These are phyloP conservation scores for Tragopan temminckii DNA, from an alignment of 2,797 vertebrate genomes.

Conservation along the genomic window DNA sequence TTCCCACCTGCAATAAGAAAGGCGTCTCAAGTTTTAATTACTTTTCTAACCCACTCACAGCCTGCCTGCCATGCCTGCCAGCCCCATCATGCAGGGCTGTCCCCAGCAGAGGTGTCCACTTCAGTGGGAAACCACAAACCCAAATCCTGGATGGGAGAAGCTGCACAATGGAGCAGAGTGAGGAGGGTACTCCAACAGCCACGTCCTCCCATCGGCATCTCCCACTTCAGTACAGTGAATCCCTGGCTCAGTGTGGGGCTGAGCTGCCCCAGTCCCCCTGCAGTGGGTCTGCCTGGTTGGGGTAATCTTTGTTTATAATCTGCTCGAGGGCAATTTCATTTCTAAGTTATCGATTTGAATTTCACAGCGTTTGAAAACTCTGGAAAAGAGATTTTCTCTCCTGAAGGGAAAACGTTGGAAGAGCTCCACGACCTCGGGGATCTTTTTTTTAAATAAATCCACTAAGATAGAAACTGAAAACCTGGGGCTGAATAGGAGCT, in stretches of 20 bases:
- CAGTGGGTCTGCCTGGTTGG: fast-evolving
- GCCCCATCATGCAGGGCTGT: not conserved
- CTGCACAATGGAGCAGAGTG: not conserved
- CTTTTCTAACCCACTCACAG: not conserved
- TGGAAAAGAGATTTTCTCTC: not conserved
- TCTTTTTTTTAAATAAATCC: not conserved
- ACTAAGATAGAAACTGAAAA: not conserved
- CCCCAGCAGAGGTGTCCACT: too few relatives aligned
- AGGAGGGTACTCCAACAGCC: fast-evolving
- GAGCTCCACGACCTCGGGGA: not conserved
- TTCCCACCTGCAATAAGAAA: not conserved
- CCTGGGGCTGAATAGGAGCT: not conserved
- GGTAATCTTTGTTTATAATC: not conserved
- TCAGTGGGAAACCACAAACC: not conserved
- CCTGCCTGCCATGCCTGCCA: not conserved
- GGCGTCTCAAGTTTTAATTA: not conserved
- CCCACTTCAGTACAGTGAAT: not conserved
- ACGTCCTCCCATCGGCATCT: not conserved
- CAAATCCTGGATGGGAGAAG: not conserved
- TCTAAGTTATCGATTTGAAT: not conserved
- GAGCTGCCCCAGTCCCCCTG: not conserved
- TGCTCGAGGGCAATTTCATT: not conserved
- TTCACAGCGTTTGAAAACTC: not conserved
- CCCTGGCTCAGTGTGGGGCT: too few relatives aligned
- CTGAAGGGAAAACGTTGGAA: not conserved